phyloP scores from a whole-genome alignment of 2,113 vertebrate genomes.

The Pithys albifrons region DNA sequence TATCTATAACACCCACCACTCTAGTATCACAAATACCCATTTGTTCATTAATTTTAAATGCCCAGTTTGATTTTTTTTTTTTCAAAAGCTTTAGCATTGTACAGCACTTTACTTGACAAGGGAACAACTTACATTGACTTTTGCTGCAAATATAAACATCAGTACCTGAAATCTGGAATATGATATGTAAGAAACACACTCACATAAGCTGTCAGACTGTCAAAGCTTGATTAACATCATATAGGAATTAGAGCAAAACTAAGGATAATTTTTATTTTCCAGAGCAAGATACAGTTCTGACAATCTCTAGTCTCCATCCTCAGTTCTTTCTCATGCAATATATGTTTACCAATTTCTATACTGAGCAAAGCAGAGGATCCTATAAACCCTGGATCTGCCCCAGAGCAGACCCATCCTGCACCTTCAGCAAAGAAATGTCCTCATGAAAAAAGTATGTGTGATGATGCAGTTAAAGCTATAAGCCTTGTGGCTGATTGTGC shows the following conservation, averaged over 20 bases:
- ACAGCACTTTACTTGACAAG: neutral
- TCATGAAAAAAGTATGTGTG: neutral
- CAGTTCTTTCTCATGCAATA: neutral
- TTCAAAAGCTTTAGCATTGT: constrained; percentile 1
- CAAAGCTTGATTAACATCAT: neutral
- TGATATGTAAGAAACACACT: neutral
- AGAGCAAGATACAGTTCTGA: neutral
- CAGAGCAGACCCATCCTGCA: neutral
- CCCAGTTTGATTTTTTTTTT: neutral
- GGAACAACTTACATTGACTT: neutral
- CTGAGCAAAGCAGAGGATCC: neutral
- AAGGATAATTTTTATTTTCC: neutral
- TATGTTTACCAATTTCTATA: neutral
- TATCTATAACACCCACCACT: neutral
- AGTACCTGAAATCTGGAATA: neutral
- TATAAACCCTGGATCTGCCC: neutral
- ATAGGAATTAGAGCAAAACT: neutral
- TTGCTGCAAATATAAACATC: neutral
- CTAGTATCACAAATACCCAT: constrained; percentile 2
- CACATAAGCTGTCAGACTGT: neutral
- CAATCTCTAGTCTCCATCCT: neutral
- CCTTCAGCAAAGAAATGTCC: neutral
- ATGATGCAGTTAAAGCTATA: neutral
- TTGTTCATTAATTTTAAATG: constrained; percentile 60
- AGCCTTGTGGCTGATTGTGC: neutral